A percentile compares a stretch with the other conserved stretches of the same genome.
Conservation (phyloP, 2,888 invertebrate genomes). For the Resseliella maxima region DNA sequence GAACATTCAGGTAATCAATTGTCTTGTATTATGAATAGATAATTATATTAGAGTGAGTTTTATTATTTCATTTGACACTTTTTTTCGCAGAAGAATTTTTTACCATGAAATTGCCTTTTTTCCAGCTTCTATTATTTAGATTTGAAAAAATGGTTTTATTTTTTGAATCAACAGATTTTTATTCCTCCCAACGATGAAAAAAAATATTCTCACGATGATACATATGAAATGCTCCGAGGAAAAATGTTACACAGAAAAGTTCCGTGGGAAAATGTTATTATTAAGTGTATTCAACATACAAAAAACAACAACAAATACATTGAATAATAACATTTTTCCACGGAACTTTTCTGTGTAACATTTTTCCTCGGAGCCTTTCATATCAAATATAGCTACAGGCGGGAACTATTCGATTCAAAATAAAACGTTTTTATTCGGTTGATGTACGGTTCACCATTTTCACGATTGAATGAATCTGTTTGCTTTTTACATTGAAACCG, state of each 20-base stretch:
- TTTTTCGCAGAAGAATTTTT: not conserved
- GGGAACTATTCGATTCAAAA: not conserved
- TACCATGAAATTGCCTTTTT: too few relatives aligned
- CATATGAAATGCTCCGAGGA: not conserved
- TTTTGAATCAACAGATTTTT: not conserved
- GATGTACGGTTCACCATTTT: not conserved
- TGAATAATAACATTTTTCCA: too few relatives aligned
- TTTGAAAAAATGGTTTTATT: not conserved
- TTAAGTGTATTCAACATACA: too few relatives aligned
- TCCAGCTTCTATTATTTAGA: too few relatives aligned
- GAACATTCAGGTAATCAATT: not conserved
- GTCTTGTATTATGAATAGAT: not conserved
- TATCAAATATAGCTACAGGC: not conserved
- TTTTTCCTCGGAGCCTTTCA: too few relatives aligned
- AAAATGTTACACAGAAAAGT: too few relatives aligned
- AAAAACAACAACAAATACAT: too few relatives aligned
- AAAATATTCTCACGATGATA: not conserved
- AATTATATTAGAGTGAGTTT: not conserved
- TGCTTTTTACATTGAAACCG: not conserved
- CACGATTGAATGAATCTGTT: conserved; percentile 23
- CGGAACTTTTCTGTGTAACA: too few relatives aligned
- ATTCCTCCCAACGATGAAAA: not conserved
- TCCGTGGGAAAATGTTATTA: too few relatives aligned
- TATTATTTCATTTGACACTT: not conserved
- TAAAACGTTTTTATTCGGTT: not conserved